These are phyloP conservation scores for Merops nubicus DNA, from an alignment of 2,113 vertebrate species.

Conservation along the genomic window DNA sequence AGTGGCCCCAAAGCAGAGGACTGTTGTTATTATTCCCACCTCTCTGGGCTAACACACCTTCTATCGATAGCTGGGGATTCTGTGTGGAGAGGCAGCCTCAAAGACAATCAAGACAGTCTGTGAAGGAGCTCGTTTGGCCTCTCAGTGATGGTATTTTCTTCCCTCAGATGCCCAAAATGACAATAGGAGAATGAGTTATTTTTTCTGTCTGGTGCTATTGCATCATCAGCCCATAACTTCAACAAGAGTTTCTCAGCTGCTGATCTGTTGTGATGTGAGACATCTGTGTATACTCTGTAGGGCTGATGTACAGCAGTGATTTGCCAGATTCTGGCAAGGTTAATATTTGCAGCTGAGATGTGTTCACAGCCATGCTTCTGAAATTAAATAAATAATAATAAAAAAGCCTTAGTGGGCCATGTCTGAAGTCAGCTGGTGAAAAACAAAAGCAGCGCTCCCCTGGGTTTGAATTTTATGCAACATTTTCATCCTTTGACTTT, in stretches of 20 bases:
- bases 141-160: too few relatives aligned
- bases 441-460: background rate
- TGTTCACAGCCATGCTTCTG: background rate
- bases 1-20: background rate
- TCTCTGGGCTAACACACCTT: background rate
- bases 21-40: background rate
- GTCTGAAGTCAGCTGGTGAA: slow-evolving; percentile 26
- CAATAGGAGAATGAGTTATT: background rate
- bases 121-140: background rate
- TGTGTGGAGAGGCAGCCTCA: background rate
- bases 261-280: background rate
- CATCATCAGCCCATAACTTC: background rate
- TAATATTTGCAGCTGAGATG: slow-evolving; percentile 34
- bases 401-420: background rate
- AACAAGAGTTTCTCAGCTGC: background rate
- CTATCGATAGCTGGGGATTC: background rate
- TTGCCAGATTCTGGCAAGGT: slow-evolving; percentile 42
- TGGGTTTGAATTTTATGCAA: background rate
- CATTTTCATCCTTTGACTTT: slow-evolving; percentile 39
- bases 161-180: too few relatives aligned
- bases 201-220: background rate
- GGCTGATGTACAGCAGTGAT: background rate
- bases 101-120: background rate
- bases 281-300: background rate
- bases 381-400: too few relatives aligned